phyloP scores from a whole-genome alignment of 1,140 invertebrate species.

The Drosophila lini region DNA sequence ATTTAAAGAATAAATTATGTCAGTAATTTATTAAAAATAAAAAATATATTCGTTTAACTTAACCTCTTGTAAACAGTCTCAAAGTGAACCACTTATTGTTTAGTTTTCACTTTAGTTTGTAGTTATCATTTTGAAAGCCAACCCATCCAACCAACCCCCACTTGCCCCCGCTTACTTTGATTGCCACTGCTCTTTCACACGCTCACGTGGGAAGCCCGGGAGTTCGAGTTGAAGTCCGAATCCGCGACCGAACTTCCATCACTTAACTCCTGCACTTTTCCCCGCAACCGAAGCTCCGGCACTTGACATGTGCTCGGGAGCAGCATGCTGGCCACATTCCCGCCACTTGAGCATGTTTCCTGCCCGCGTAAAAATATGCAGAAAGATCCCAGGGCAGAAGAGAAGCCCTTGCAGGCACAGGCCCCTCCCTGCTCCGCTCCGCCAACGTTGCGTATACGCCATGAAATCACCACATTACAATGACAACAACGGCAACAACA shows the following conservation, averaged over 20 bases:
- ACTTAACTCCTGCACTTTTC: constrained; percentile 57
- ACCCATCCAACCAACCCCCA: constrained; percentile 3
- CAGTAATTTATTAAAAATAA: not conserved
- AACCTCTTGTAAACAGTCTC: constrained; percentile 21
- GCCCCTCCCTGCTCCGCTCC: not conserved
- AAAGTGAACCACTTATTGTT: constrained; percentile 49
- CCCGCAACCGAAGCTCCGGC: not conserved
- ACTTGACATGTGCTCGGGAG: constrained; percentile 65
- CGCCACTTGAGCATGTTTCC: constrained; percentile 81
- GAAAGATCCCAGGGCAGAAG: constrained; percentile 32
- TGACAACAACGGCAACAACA: constrained; percentile 57
- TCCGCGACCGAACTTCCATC: constrained; percentile 33
- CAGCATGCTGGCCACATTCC: constrained; percentile 61
- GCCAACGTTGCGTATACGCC: constrained; percentile 73
- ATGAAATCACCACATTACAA: constrained; percentile 69
- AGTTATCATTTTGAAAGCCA: constrained; percentile 42
- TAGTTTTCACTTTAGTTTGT: constrained; percentile 55
- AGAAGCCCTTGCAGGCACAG: constrained; percentile 11
- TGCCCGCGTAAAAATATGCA: constrained; percentile 59
- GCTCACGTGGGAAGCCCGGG: constrained; percentile 71
- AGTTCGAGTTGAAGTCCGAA: constrained; percentile 4
- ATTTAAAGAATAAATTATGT: not conserved
- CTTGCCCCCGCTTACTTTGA: constrained; percentile 22
- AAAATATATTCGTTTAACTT: not conserved
- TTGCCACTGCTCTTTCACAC: constrained; percentile 63